A percentile compares a stretch with the other conserved stretches of the same genome.
These are phyloP conservation scores for Agrotis exclamationis DNA, from an alignment of 2,888 invertebrate species.

Conservation along the genomic window DNA sequence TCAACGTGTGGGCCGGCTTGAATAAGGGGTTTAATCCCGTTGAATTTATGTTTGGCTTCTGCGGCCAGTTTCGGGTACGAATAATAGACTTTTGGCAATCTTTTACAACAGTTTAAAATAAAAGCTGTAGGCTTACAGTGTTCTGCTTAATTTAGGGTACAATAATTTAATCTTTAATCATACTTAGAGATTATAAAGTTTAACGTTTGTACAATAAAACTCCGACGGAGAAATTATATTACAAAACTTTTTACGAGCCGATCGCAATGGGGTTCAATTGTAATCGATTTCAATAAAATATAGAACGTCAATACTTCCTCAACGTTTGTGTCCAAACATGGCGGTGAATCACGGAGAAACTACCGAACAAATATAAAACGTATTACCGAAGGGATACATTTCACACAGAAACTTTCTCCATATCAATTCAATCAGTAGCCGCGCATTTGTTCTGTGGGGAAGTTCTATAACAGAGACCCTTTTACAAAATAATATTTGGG, in stretches of 20 bases:
- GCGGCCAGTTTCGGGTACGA: constrained; percentile 15
- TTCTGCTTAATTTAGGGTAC: constrained; percentile 5
- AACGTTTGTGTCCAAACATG: constrained; percentile 12
- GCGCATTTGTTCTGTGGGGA: constrained; percentile 35
- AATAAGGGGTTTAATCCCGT: constrained; percentile 31
- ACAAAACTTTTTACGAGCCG: constrained; percentile 20
- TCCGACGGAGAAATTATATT: constrained; percentile 17
- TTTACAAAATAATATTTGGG: constrained; percentile 28
- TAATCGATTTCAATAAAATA: constrained; percentile 37
- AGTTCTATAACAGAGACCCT: constrained; percentile 23
- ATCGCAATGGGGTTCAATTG: constrained; percentile 14
- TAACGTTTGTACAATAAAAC: not conserved
- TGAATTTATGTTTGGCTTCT: constrained; percentile 38
- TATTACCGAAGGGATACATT: constrained; percentile 41
- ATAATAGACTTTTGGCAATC: constrained; percentile 16
- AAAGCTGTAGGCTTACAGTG: not conserved
- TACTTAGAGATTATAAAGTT: constrained; percentile 16
- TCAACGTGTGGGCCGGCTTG: constrained; percentile 35
- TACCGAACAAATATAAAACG: constrained; percentile 48
- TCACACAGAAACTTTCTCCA: constrained; percentile 39
- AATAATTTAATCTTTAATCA: constrained; percentile 12
- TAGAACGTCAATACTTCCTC: constrained; percentile 5
- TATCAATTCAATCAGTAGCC: constrained; percentile 48
- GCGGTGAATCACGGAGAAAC: constrained; percentile 38
- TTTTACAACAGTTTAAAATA: constrained; percentile 23